Evolutionary conservation across 2,797 vertebrate genomes (phyloP).

Genomic region (Enteromius viviparus): DNA sequence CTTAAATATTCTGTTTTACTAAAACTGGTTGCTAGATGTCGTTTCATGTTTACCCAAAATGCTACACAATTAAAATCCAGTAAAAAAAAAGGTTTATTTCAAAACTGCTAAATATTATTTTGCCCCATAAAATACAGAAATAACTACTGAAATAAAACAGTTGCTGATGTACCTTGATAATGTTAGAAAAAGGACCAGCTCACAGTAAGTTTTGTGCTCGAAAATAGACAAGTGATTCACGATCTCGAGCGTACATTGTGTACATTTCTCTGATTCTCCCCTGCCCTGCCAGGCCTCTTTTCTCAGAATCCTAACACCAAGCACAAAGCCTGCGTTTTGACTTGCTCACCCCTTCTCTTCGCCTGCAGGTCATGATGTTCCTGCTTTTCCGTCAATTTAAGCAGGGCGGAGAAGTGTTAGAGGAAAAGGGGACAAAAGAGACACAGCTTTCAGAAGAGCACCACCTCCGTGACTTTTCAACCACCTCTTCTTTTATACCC

Average conservation of each 20-base stretch:
- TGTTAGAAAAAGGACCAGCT: background rate
- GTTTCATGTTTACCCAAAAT: background rate
- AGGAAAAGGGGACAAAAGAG: constrained; percentile 19
- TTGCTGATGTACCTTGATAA: background rate
- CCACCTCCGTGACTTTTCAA: constrained; percentile 38
- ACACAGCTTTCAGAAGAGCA: constrained; percentile 20
- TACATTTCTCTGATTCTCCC: background rate
- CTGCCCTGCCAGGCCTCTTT: constrained; percentile 4
- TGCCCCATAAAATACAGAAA: background rate
- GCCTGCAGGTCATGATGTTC: constrained; percentile 49
- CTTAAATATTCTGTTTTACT: background rate
- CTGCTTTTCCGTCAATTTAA: constrained; percentile 40
- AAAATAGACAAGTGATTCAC: background rate
- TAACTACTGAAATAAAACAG: background rate
- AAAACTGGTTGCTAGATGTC: background rate
- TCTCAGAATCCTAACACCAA: constrained; percentile 1
- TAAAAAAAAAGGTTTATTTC: no score
- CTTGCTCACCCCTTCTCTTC: constrained; percentile 18
- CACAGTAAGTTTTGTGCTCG: background rate
- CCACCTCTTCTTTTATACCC: constrained; percentile 8
- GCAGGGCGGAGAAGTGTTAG: background rate
- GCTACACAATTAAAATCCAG: background rate
- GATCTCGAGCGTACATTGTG: background rate
- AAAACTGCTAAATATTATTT: background rate
- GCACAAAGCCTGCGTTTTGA: constrained; percentile 25